These are phyloP conservation scores for Tetragnatha montana DNA, from an alignment of 2,888 invertebrate species.

Conservation along the genomic window DNA sequence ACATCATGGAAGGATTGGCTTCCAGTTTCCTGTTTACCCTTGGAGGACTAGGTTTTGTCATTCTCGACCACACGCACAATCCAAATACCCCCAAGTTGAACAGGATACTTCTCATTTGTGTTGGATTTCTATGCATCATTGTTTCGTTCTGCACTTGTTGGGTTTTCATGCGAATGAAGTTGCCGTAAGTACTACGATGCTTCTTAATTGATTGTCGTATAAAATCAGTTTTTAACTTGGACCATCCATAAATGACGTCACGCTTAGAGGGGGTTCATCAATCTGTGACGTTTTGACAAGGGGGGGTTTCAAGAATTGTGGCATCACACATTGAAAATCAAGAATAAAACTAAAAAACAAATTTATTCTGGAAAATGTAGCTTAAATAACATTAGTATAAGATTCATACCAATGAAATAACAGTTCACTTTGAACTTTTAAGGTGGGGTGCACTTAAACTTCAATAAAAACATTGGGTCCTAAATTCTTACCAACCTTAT, in stretches of 20 bases:
- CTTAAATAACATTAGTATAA: too few relatives aligned
- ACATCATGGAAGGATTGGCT: conserved; percentile 99
- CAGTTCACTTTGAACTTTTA: too few relatives aligned
- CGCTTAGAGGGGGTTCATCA: too few relatives aligned
- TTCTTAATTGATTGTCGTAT: neutral
- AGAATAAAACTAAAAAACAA: too few relatives aligned
- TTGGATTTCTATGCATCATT: conserved; percentile 93
- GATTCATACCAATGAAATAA: too few relatives aligned
- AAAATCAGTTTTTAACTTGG: neutral
- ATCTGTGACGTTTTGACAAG: too few relatives aligned
- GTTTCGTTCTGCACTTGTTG: conserved; percentile 97
- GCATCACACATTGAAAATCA: too few relatives aligned
- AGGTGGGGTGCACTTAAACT: neutral
- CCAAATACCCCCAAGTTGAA: conserved; percentile 87
- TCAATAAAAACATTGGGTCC: too few relatives aligned
- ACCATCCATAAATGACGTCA: neutral
- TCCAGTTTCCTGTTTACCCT: conserved; percentile 97
- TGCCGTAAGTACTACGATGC: conserved; percentile 80
- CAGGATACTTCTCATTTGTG: conserved; percentile 89
- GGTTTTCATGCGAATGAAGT: conserved; percentile 99
- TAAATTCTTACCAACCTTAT: too few relatives aligned
- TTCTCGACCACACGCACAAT: conserved; percentile 94
- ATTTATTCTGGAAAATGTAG: too few relatives aligned
- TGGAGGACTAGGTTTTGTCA: conserved; percentile 96
- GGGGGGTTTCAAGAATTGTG: too few relatives aligned